Base-by-base conservation (phyloP, 2,113 vertebrate species). In the Piaya cayana region DNA sequence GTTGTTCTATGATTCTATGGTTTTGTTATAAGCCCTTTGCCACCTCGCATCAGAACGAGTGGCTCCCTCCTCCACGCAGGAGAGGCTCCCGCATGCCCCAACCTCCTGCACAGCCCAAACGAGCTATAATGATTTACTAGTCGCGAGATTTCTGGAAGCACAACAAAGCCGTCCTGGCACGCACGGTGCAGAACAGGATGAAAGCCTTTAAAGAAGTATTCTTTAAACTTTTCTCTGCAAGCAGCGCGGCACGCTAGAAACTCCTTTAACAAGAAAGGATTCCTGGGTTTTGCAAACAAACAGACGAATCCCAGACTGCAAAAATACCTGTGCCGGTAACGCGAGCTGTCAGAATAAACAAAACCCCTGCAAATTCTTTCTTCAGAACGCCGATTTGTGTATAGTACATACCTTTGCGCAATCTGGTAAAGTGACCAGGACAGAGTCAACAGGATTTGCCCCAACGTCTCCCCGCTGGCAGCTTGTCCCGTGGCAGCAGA, bases 11-110 rank as follows among this genome's bases (percentile, higher is more conserved):
- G n/a, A n/a, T n/a, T n/a, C n/a, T n/a, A n/a, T n/a, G n/a, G 49
- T 78, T 52, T 67, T 0, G 0, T 23, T 4, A 1, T 20, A 27
- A 68, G 55, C 27, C 18, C 52, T 55, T 36, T 37, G 50, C 32
- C 49, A 34, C 19, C 29, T 21, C 36, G 30, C 0, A 0, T 4
- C 0, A 0, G 13, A 55, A 34, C 32, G 16, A 0, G 6, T 4
- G 29, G 13, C n/a, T 15, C 19, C 25, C 72, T 60, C 26, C 20
- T 20, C 52, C 13, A n/a, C 11, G 53, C 69, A 32, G 8, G 34
- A 62, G 30, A 43, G 12, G 16, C 21, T 59, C 32, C 50, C 12
- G 30, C 4, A 36, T 2, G 4, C 13, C n/a, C 21, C 1, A 2
- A 21, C 42, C 64, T 21, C 34, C 0, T 43, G 82, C 91, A 67